Conservation (phyloP, 2,797 vertebrate genomes). For the Anomalospiza imberbis region DNA sequence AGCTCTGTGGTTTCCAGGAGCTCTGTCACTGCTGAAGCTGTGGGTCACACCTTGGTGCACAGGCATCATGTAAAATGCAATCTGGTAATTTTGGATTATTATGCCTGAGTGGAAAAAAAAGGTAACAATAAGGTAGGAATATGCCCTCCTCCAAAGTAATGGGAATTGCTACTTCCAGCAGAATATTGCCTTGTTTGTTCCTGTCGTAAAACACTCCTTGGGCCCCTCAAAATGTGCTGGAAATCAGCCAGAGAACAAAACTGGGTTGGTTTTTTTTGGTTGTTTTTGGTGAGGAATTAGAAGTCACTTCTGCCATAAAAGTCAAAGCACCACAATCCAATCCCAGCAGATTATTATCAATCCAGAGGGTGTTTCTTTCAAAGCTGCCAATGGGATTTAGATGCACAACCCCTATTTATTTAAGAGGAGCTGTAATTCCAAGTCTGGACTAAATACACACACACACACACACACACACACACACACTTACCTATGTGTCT, state of each 20-base stretch:
- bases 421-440: neutral
- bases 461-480: no score
- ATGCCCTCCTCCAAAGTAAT: neutral
- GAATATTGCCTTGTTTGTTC: neutral
- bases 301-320: neutral
- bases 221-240: neutral
- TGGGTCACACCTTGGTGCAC: neutral
- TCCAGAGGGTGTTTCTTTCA: neutral
- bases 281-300: neutral
- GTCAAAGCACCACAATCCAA: neutral
- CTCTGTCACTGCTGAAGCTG: neutral
- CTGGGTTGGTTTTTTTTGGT: neutral
- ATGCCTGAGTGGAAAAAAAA: neutral
- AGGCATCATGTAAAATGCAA: neutral
- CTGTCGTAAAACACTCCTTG: neutral
- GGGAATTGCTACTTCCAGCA: neutral
- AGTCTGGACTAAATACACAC: neutral
- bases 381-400: slow-evolving; percentile 21
- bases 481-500: neutral
- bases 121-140: neutral
- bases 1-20: neutral
- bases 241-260: neutral
- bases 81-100: neutral
- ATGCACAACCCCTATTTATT: neutral
- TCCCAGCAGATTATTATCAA: neutral